These are phyloP conservation scores for Imbricaverruca yamaguchii DNA, from an alignment of 2,888 invertebrate genomes.

Conservation along the genomic window DNA sequence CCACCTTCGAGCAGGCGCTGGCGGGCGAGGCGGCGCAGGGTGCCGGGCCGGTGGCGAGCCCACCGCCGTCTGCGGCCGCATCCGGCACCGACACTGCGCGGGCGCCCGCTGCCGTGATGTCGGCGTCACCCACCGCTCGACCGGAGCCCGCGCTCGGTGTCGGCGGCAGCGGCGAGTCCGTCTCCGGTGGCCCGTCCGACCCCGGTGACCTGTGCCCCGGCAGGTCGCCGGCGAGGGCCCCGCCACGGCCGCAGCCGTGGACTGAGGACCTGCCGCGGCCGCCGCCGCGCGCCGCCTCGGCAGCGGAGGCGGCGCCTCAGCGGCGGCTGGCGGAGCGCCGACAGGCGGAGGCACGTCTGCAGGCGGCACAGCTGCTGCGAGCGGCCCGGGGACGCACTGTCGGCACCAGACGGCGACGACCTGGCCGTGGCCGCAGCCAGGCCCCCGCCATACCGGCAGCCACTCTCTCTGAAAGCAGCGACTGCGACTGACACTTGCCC, in stretches of 20 bases:
- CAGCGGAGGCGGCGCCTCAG: neutral
- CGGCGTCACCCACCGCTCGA: no score
- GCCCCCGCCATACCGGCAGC: neutral
- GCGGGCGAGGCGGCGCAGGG: neutral
- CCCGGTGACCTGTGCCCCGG: neutral
- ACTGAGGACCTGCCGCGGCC: neutral
- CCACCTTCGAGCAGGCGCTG: neutral
- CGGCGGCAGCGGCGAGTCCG: no score
- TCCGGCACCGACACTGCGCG: no score
- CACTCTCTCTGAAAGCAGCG: constrained; percentile 2
- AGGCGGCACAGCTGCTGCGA: neutral
- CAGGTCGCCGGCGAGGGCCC: neutral
- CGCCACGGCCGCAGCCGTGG: neutral
- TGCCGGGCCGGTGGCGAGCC: neutral
- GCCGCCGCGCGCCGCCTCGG: neutral
- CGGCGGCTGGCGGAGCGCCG: neutral
- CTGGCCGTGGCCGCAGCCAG: neutral
- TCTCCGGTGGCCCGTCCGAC: neutral
- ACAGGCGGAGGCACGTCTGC: neutral
- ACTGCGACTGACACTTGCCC: neutral
- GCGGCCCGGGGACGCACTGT: no score
- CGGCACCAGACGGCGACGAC: neutral
- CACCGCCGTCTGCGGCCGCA: no score
- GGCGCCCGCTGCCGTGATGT: no score
- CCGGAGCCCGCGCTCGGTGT: no score